A percentile compares a stretch with the other conserved stretches of the same genome.
phyloP scores from a whole-genome alignment of 2,113 vertebrate species.

The Campylorhamphus procurvoides region DNA sequence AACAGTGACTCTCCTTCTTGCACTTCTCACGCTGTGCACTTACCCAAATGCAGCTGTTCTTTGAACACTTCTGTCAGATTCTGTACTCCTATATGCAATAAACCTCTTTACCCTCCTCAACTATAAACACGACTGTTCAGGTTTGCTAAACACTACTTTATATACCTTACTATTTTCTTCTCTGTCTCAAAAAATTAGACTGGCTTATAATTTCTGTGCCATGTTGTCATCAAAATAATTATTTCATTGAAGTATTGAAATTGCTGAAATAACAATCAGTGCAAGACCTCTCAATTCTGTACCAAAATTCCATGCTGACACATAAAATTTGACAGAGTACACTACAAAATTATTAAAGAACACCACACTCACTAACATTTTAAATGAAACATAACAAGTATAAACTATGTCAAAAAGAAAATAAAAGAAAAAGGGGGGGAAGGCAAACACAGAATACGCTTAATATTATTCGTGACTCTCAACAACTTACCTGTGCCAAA shows the following conservation, averaged over 20 bases:
- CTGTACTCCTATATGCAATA: neutral
- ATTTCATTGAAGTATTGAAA: neutral
- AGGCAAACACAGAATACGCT: neutral
- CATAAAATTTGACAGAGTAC: neutral
- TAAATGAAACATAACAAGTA: neutral
- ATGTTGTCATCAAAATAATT: neutral
- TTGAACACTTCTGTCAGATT: neutral
- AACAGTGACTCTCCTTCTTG: neutral
- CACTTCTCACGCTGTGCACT: neutral
- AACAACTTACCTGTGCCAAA: slow-evolving; percentile 81
- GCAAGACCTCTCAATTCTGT: neutral
- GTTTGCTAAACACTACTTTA: neutral
- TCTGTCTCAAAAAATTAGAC: neutral
- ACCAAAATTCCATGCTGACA: neutral
- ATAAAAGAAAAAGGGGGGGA: neutral
- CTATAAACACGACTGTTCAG: neutral
- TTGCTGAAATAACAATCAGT: neutral
- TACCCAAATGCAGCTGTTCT: neutral
- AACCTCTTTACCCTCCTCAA: neutral
- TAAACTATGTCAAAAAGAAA: neutral
- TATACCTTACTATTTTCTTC: neutral
- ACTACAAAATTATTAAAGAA: neutral
- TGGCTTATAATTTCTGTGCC: neutral
- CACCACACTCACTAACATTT: neutral
- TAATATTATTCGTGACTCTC: neutral